Conservation (phyloP, 2,797 vertebrate species). For the Micrastur ruficollis region DNA sequence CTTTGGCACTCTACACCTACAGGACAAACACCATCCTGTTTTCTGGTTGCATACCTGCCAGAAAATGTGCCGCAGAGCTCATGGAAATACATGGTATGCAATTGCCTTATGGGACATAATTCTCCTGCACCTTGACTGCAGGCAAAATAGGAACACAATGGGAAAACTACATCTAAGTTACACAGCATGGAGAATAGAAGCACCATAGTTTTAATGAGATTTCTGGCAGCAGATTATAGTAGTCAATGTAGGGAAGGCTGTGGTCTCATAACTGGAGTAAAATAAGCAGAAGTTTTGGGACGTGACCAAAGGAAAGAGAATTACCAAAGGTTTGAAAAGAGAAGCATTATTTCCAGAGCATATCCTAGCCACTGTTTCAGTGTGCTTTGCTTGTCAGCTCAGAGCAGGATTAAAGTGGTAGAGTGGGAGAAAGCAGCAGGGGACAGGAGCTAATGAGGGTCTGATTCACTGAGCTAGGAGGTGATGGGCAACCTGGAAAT, state of each 20-base stretch:
- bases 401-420: background rate
- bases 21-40: background rate
- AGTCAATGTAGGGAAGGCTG: background rate
- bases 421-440: background rate
- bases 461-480: background rate
- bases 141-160: too few relatives aligned
- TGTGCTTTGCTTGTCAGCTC: background rate
- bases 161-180: too few relatives aligned
- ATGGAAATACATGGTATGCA: accelerated
- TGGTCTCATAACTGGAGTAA: background rate
- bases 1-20: background rate
- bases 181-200: background rate
- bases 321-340: background rate
- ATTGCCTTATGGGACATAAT: background rate
- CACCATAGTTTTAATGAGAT: background rate
- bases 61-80: background rate
- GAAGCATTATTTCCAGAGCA: background rate
- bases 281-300: background rate
- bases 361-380: background rate
- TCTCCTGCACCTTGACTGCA: background rate
- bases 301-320: background rate
- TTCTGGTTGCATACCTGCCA: background rate
- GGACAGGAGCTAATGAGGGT: background rate
- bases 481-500: background rate
- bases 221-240: background rate